Evolutionary conservation across 1,140 invertebrate species (phyloP).

Genomic region (Archivesica marissinica): DNA sequence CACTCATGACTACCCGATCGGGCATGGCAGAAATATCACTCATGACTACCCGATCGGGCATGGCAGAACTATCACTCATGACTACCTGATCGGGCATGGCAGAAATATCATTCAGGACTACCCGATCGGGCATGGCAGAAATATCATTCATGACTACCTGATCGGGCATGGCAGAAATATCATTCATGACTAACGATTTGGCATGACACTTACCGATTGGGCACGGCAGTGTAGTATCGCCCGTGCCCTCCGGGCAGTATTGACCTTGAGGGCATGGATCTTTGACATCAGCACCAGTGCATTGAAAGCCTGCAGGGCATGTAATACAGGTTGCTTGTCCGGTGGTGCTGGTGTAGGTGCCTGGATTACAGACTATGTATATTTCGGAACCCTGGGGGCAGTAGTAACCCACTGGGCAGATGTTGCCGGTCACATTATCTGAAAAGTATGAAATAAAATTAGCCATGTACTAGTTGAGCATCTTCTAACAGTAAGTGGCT

Average conservation of each 20-base stretch:
- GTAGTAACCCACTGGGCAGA: constrained; percentile 80
- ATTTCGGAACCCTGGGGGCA: constrained; percentile 75
- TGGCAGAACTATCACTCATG: too few species aligned
- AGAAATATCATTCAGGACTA: too few species aligned
- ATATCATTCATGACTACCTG: too few species aligned
- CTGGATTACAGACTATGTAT: constrained; percentile 69
- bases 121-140: too few species aligned
- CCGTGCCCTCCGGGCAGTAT: constrained; percentile 80
- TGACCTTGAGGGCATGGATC: constrained; percentile 81
- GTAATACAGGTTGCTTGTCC: constrained; percentile 74
- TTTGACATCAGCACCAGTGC: constrained; percentile 71
- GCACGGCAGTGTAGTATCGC: constrained; percentile 72
- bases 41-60: too few species aligned
- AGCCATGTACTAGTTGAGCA: too few species aligned
- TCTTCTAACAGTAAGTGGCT: too few species aligned
- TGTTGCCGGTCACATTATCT: constrained; percentile 79
- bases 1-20: too few species aligned
- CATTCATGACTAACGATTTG: background rate
- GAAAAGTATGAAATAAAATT: constrained; percentile 51
- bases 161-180: background rate
- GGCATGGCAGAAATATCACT: too few species aligned
- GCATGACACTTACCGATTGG: constrained; percentile 72
- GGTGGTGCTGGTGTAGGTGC: constrained; percentile 81
- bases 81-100: too few species aligned
- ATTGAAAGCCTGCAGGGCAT: constrained; percentile 80